Conservation (phyloP, 2,113 vertebrate genomes). For the Hemiscyllium ocellatum region DNA sequence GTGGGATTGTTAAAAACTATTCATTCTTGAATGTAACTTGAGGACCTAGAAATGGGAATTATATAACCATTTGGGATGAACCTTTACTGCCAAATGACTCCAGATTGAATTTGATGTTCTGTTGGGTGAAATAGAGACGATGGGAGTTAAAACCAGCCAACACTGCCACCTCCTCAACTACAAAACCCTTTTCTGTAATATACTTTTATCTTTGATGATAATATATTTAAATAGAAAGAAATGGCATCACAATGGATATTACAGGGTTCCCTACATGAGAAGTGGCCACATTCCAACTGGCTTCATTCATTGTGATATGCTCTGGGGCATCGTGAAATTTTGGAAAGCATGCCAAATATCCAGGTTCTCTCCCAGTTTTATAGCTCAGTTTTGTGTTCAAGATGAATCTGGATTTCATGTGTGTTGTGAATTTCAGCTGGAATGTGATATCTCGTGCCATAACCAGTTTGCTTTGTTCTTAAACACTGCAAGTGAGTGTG, state of each 20-base stretch:
- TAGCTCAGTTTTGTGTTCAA: background rate
- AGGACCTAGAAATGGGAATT: background rate
- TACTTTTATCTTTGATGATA: background rate
- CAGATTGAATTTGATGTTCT: background rate
- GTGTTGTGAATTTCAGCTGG: background rate
- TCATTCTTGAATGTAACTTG: background rate
- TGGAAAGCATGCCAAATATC: background rate
- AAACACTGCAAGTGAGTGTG: background rate
- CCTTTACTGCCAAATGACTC: background rate
- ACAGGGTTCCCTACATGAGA: background rate
- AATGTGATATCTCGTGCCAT: background rate
- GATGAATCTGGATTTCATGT: background rate
- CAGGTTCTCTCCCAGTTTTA: background rate
- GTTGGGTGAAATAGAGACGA: background rate
- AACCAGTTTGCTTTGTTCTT: background rate
- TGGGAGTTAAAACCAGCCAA: background rate
- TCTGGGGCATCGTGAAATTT: background rate
- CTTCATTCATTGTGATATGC: background rate
- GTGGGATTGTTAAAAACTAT: background rate
- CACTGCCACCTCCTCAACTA: background rate
- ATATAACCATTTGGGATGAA: background rate
- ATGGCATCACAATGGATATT: background rate
- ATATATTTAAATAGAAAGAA: background rate
- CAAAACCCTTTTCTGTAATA: background rate
- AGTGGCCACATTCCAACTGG: background rate